Evolutionary conservation across 2,888 invertebrate species (phyloP).

Genomic region (Dynastes hyllus): DNA sequence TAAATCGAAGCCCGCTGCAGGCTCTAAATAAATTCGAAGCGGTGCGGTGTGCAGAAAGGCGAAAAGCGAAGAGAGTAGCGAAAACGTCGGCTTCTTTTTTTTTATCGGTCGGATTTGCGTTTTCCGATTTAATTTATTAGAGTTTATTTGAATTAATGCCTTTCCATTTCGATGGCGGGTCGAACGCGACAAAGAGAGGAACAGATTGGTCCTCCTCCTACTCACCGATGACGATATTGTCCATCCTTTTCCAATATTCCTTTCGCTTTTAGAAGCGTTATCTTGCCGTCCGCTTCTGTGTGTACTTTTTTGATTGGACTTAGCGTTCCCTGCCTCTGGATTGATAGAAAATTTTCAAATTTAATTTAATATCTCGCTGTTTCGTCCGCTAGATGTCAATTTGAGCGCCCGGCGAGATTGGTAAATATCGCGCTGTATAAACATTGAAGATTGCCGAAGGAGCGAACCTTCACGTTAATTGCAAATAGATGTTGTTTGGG

Average conservation of each 20-base stretch:
- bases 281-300: neutral
- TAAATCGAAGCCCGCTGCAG: constrained; percentile 23
- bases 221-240: neutral
- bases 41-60: too few relatives aligned
- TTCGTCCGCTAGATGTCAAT: constrained; percentile 31
- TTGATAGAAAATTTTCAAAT: constrained; percentile 39
- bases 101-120: constrained; percentile 35
- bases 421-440: constrained; percentile 27
- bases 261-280: constrained; percentile 1
- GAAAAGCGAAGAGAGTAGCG: constrained; percentile 1
- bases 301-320: constrained; percentile 21
- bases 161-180: constrained; percentile 13
- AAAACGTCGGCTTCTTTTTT: constrained; percentile 16
- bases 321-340: neutral
- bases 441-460: constrained; percentile 36
- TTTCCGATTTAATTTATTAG: constrained; percentile 39
- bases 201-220: too few relatives aligned
- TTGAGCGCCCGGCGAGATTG: constrained; percentile 4
- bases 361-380: constrained; percentile 41
- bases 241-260: neutral
- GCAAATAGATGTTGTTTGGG: constrained; percentile 20
- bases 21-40: constrained; percentile 17
- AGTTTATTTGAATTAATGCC: constrained; percentile 40
- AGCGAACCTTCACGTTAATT: constrained; percentile 31
- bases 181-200: neutral